Evolutionary conservation across 2,113 vertebrate genomes (phyloP).

Genomic region (Dipodomys merriami): DNA sequence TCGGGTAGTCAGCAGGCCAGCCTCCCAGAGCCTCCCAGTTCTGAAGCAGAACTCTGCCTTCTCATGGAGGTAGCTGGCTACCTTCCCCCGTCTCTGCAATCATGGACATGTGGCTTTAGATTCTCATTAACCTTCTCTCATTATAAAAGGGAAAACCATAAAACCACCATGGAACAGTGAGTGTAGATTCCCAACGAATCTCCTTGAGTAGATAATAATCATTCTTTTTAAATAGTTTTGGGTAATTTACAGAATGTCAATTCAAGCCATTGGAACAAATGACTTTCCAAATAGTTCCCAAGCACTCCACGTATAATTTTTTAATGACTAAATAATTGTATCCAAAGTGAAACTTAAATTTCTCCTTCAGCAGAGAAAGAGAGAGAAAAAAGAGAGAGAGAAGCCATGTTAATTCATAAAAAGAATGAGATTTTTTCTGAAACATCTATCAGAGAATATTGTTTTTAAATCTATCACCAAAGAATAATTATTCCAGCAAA

Average conservation of each 20-base stretch:
- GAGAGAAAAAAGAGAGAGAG: too few species aligned
- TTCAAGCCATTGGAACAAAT: constrained; percentile 29
- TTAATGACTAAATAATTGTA: constrained; percentile 4
- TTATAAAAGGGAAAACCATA: background rate
- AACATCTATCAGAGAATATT: background rate
- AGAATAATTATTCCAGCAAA: constrained; percentile 12
- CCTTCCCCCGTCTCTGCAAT: background rate
- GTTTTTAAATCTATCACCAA: constrained; percentile 20
- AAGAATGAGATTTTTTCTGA: constrained; percentile 8
- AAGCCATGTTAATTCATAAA: too few species aligned
- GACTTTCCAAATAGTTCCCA: constrained; percentile 31
- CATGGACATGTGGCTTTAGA: background rate
- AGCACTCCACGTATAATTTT: background rate
- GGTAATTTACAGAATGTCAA: constrained; percentile 30
- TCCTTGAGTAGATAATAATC: background rate
- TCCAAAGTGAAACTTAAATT: constrained; percentile 19
- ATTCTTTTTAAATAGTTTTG: constrained; percentile 1
- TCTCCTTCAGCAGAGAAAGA: background rate
- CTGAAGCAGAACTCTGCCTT: background rate
- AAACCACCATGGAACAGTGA: background rate
- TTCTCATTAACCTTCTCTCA: background rate
- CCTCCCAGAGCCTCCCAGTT: background rate
- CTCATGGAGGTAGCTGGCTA: background rate
- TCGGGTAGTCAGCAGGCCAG: background rate
- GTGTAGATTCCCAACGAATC: background rate